Base-by-base conservation (phyloP, 64 coral and sea anemone species). In the Acropora yongei region DNA sequence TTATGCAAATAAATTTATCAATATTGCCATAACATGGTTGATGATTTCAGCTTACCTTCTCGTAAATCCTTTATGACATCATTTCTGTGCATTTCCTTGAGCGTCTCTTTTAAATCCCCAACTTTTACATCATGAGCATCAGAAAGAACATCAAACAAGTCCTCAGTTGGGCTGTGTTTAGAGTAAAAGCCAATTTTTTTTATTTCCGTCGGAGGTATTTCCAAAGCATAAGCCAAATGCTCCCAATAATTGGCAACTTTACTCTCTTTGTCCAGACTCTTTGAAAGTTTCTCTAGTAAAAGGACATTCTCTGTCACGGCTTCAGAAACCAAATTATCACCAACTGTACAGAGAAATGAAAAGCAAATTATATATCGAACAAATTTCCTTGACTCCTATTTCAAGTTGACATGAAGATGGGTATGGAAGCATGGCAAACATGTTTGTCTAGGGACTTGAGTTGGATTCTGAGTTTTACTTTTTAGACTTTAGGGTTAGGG, bases 111-210 rank as follows among this genome's bases (percentile, higher is more conserved):
- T 1, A 88, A 48, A 6, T 88, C 72, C 10, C 10, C 49, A 18
- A 88, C 47, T 61, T 17, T 41, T 2, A 88, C 63, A 5, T 88
- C 86, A 55, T 47, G 86, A 57, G 6, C 2, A 51, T 49, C 20
- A 5, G 74, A 0, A 6, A 88, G 72, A 78, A 17, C 57, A n/a
- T 57, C 20, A 47, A 88, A 88, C 46, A 88, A 55, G 44, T 88
- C 86, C 72, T 76, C 86, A 0, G 86, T 88, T 8, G 86, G 86
- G 41, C 86, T 88, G 30, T 75, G 71, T 65, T 88, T 72, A 8
- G 86, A 46, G 16, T 47, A 88, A 1, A 76, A 13, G 30, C 77
- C 86, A 88, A 88, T 76, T 57, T 75, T 39, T 41, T 39, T 77
- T 3, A 41, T 76, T 75, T 76, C 75, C 1, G 76, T 57, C 1